Percentiles rank a stretch among this genome's conserved stretches.
These are phyloP conservation scores for Alviniconcha marisindica DNA, from an alignment of 1,140 invertebrate genomes.

Conservation along the genomic window DNA sequence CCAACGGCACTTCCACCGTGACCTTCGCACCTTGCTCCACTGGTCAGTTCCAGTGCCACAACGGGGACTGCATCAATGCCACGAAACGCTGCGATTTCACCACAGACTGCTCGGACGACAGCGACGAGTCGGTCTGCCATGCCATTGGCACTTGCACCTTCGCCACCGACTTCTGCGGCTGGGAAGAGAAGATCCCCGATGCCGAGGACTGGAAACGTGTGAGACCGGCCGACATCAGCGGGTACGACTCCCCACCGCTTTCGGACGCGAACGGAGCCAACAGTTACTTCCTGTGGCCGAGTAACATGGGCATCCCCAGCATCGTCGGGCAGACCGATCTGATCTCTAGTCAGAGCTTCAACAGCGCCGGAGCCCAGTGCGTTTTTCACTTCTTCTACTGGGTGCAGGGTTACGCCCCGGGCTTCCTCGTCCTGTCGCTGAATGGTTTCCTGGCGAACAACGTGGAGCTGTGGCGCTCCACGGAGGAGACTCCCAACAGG, in stretches of 20 bases:
- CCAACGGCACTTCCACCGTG: conserved; percentile 51
- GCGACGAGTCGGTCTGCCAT: conserved; percentile 65
- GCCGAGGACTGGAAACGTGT: conserved; percentile 39
- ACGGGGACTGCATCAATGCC: conserved; percentile 59
- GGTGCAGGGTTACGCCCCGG: conserved; percentile 81
- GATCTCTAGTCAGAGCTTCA: conserved; percentile 14
- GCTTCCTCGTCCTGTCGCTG: conserved; percentile 51
- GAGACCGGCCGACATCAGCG: neutral
- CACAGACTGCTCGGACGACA: conserved; percentile 74
- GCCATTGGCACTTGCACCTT: conserved; percentile 42
- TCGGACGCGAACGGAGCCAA: conserved; percentile 33
- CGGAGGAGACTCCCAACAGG: conserved; percentile 41
- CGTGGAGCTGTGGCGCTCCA: conserved; percentile 58
- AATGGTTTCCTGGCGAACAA: conserved; percentile 40
- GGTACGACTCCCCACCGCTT: neutral
- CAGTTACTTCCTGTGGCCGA: conserved; percentile 38
- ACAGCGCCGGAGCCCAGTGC: conserved; percentile 57
- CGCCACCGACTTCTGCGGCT: conserved; percentile 45
- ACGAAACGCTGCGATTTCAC: conserved; percentile 83
- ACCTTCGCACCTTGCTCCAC: conserved; percentile 49
- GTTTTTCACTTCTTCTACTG: conserved; percentile 82
- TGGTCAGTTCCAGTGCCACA: conserved; percentile 60
- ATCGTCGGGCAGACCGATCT: conserved; percentile 46
- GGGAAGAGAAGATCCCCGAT: conserved; percentile 39
- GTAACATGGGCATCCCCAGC: conserved; percentile 38